A percentile compares a stretch with the other conserved stretches of the same genome.
These are phyloP conservation scores for Cnemophilus loriae DNA, from an alignment of 2,113 vertebrate species.

Conservation along the genomic window DNA sequence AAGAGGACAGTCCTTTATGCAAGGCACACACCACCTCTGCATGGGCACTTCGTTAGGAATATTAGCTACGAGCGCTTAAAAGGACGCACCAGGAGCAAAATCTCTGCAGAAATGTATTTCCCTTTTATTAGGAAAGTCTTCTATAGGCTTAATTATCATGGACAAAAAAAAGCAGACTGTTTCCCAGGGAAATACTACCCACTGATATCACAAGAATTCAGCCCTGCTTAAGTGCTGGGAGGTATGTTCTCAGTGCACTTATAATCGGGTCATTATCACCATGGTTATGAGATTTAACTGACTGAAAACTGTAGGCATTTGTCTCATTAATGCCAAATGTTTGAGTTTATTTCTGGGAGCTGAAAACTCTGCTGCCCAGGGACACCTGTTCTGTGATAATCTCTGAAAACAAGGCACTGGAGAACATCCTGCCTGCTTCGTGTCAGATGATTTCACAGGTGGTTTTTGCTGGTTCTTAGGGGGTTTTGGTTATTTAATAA, in stretches of 20 bases:
- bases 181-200: conserved; percentile 38
- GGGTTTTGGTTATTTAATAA: not conserved
- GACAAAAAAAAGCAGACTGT: not conserved
- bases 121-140: not conserved
- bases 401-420: conserved; percentile 13
- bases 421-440: not conserved
- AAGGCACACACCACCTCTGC: not conserved
- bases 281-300: conserved; percentile 53
- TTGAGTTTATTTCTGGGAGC: conserved; percentile 45
- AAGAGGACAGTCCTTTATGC: not conserved
- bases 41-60: not conserved
- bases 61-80: not conserved
- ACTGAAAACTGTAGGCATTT: conserved; percentile 44
- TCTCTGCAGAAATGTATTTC: not conserved
- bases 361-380: not conserved
- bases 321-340: conserved; percentile 49
- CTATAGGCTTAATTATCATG: conserved; percentile 7
- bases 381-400: conserved; percentile 14
- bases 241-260: conserved; percentile 1
- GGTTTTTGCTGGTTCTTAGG: not conserved
- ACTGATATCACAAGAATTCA: conserved; percentile 35
- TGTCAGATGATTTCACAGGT: not conserved
- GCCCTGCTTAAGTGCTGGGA: conserved; percentile 21
- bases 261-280: conserved; percentile 38
- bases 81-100: not conserved